Evolutionary conservation across 2,888 invertebrate genomes (phyloP), one percentile per base, ranked within the genome.

Genomic region (Amorpha juglandis): DNA sequence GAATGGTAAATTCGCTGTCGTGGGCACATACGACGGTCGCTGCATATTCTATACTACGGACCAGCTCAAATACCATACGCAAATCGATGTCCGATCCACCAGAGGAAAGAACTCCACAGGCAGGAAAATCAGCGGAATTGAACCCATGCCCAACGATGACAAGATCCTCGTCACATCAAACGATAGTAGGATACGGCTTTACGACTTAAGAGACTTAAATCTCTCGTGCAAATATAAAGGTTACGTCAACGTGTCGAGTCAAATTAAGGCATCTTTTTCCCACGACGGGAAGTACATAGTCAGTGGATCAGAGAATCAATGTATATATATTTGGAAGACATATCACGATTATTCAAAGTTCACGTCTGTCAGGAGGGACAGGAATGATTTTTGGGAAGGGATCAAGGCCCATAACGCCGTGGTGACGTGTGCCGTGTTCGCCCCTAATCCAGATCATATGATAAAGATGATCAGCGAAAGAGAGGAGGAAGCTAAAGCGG

Each of bases 31-130:
- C 91, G 99, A 99, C 90, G 99, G 99, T 0, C 96, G 99, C 53
- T 99, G 99, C 88, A 98, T 99, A 78, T 99, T 99, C 94, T 99
- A 99, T 93, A 98, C 97, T 48, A 99, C 99, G 0, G 99, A 99
- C 94, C 99, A 99, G 86, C 94, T 99, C 3, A 99, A 99, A 82
- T 99, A 99, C 89, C 98, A 98, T 90, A 99, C 99, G 9, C 98
- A 98, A 83, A 99, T 99, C 71, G 97, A 99, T 89, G 99, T 99
- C 1, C 95, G 98, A 1, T 99, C 99, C 9, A 97, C 98, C 0
- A 92, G 99, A n/a, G 99, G 99, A 0, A 98, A 98, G 82, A 99
- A 99, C 92, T 96, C 98, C 0, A 97, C 97, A 1, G 99, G 99
- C 0, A 93, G 98, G 19, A 99, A 99, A 86, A 98, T 99, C 62